phyloP scores from a whole-genome alignment of 2,113 vertebrate genomes.

The Greenwoodochromis staneri region DNA sequence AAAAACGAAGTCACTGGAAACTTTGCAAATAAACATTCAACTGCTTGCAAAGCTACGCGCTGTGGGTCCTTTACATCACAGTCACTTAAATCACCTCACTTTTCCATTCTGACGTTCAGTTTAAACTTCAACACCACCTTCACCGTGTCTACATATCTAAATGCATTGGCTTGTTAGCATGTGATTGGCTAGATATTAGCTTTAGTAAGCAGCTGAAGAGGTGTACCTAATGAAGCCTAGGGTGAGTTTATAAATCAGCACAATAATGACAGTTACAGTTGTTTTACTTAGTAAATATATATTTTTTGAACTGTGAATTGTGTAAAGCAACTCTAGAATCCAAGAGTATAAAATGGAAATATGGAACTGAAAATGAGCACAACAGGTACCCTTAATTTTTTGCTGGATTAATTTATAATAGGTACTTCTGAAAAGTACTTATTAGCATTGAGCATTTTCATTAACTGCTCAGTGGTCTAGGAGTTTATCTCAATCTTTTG shows the following conservation, averaged over 20 bases:
- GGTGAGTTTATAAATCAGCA: neutral
- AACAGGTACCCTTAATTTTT: neutral
- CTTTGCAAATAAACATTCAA: neutral
- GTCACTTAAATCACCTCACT: neutral
- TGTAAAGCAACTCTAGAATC: neutral
- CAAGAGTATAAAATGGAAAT: neutral
- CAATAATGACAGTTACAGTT: neutral
- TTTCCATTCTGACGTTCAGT: neutral
- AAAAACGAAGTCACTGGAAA: neutral
- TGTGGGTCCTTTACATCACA: neutral
- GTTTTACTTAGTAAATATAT: neutral
- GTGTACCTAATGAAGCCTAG: neutral
- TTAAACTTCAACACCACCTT: neutral
- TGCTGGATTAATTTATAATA: neutral
- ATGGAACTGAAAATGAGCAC: neutral
- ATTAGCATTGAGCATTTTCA: neutral
- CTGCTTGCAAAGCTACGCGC: fast-evolving
- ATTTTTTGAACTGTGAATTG: neutral
- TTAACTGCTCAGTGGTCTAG: neutral
- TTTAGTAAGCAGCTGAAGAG: neutral
- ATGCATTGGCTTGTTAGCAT: neutral
- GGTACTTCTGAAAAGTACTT: fast-evolving
- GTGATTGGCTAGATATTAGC: neutral
- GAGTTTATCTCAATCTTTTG: neutral
- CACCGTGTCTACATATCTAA: neutral